These are phyloP conservation scores for Tragelaphus imberbis DNA, from an alignment of 2,113 vertebrate genomes.

Conservation along the genomic window DNA sequence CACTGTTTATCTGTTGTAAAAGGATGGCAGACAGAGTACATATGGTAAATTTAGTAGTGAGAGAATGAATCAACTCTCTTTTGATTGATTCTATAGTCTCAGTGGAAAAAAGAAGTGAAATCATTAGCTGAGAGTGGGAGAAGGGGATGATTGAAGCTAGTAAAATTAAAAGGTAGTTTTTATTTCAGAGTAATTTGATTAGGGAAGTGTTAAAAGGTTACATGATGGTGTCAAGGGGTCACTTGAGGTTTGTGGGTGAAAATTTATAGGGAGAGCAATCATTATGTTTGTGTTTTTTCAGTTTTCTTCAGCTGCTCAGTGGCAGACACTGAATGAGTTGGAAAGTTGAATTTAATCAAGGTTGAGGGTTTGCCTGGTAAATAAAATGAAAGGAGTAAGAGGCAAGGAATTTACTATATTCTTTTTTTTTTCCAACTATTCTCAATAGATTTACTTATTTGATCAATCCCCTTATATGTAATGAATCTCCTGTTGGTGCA, in stretches of 20 bases:
- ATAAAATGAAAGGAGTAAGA: background rate
- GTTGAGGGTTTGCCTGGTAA: background rate
- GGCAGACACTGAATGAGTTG: background rate
- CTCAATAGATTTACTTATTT: background rate
- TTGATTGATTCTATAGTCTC: background rate
- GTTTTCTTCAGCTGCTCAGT: background rate
- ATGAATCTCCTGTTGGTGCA: background rate
- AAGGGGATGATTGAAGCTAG: background rate
- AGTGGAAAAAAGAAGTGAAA: background rate
- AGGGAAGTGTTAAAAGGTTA: background rate
- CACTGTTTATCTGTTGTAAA: background rate
- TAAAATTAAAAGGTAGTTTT: background rate
- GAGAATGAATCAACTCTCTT: background rate
- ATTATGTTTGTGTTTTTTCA: background rate
- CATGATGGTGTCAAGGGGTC: background rate
- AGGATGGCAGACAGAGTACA: background rate
- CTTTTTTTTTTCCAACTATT: background rate
- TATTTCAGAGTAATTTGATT: background rate
- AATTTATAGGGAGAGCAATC: background rate
- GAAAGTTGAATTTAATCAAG: background rate
- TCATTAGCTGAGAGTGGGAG: background rate
- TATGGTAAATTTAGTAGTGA: background rate
- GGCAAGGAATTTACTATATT: background rate
- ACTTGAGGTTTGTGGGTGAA: conserved; percentile 1
- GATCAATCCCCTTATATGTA: background rate